Evolutionary conservation across 2,797 vertebrate species (phyloP).

Genomic region (Eulemur rubriventer): DNA sequence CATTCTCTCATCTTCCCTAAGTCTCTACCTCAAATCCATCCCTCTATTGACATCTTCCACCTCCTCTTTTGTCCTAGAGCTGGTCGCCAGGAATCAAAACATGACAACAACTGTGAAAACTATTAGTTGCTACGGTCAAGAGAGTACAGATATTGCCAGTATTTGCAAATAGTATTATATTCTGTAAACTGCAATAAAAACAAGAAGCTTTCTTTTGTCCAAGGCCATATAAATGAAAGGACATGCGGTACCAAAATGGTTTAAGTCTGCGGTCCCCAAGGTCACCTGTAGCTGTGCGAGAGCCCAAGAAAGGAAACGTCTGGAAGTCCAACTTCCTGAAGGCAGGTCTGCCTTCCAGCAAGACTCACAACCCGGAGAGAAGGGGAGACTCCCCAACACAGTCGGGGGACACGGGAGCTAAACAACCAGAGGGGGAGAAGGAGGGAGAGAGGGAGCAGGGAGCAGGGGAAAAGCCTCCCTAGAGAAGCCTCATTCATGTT

Average conservation of each 20-base stretch:
- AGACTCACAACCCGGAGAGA: not conserved
- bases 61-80: not conserved
- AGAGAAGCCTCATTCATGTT: not conserved
- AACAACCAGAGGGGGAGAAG: not conserved
- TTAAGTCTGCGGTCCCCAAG: not conserved
- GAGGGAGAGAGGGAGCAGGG: no score
- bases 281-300: not conserved
- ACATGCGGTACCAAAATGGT: not conserved
- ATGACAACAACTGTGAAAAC: not conserved
- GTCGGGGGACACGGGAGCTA: not conserved
- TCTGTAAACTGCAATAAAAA: not conserved
- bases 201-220: not conserved
- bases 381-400: not conserved
- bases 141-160: not conserved
- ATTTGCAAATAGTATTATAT: not conserved
- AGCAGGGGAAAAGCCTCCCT: not conserved
- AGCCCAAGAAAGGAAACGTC: not conserved
- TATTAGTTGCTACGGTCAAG: not conserved
- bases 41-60: not conserved
- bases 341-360: not conserved
- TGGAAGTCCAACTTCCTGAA: not conserved
- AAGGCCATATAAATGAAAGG: not conserved
- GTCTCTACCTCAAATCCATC: not conserved
- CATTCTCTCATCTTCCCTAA: not conserved
- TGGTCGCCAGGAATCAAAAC: not conserved